These are phyloP conservation scores for Bombus ignitus DNA, from an alignment of 1,140 invertebrate species.

Conservation along the genomic window DNA sequence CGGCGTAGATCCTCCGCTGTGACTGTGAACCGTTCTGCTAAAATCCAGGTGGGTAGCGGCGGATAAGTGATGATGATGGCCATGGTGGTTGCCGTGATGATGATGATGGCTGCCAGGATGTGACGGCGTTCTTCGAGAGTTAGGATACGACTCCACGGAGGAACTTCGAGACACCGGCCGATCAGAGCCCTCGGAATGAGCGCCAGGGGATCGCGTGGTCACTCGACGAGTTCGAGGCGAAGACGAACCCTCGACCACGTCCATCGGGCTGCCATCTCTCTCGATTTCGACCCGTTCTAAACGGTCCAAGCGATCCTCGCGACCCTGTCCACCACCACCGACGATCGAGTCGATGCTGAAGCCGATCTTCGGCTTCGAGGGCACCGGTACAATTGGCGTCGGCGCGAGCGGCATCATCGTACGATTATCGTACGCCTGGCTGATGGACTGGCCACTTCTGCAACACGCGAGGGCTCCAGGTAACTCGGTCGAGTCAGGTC, in stretches of 20 bases:
- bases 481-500: slow-evolving; percentile 32
- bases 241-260: slow-evolving; percentile 78
- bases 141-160: slow-evolving; percentile 78
- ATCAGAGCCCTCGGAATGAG: slow-evolving; percentile 78
- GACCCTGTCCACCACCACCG: slow-evolving; percentile 84
- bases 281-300: slow-evolving; percentile 76
- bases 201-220: slow-evolving; percentile 74
- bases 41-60: slow-evolving; percentile 68
- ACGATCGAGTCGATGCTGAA: slow-evolving; percentile 98
- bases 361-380: slow-evolving; percentile 95
- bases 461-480: neutral
- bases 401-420: slow-evolving; percentile 95
- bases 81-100: slow-evolving; percentile 63
- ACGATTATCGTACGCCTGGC: slow-evolving; percentile 69
- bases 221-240: slow-evolving; percentile 75
- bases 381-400: slow-evolving; percentile 91
- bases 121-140: slow-evolving; percentile 68
- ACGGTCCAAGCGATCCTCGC: slow-evolving; percentile 66
- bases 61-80: slow-evolving; percentile 67
- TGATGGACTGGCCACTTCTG: slow-evolving; percentile 44
- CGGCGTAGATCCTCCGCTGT: slow-evolving; percentile 82
- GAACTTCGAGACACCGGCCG: slow-evolving; percentile 76
- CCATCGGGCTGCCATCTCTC: slow-evolving; percentile 75
- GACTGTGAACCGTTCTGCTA: slow-evolving; percentile 70
- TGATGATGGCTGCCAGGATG: slow-evolving; percentile 58